Evolutionary conservation across 2,113 vertebrate species (phyloP).

Genomic region (Brienomyrus brachyistius): DNA sequence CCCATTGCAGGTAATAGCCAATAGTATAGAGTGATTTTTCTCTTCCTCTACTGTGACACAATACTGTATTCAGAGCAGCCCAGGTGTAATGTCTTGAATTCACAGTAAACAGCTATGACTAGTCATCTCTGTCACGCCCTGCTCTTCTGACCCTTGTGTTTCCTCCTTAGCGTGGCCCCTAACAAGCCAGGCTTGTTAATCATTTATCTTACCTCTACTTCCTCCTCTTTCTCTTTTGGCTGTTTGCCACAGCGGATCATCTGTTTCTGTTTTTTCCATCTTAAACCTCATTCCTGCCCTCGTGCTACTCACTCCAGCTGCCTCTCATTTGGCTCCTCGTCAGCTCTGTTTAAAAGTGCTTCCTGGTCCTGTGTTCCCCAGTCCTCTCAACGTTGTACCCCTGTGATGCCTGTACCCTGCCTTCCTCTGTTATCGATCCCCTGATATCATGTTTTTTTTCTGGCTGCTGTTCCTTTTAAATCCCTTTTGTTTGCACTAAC

Average conservation of each 20-base stretch:
- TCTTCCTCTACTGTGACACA: background rate
- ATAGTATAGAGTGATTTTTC: background rate
- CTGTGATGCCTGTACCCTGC: background rate
- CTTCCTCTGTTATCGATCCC: background rate
- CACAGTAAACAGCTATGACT: background rate
- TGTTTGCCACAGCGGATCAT: no score
- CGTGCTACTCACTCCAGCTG: no score
- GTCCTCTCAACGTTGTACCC: background rate
- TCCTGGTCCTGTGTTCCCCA: background rate
- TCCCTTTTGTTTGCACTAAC: background rate
- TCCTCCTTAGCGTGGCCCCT: no score
- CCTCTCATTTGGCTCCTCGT: no score
- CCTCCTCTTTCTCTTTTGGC: no score
- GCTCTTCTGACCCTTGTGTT: no score
- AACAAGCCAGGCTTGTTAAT: no score
- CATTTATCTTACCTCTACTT: no score
- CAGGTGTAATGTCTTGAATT: background rate
- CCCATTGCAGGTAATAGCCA: background rate
- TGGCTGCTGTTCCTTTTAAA: background rate
- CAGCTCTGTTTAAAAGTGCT: background rate
- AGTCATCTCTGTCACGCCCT: background rate
- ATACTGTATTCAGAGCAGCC: background rate
- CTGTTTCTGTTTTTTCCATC: no score
- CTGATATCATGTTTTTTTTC: background rate
- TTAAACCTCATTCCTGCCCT: no score